Evolutionary conservation across 2,888 invertebrate genomes (phyloP).

Genomic region (Dasypolia templi): DNA sequence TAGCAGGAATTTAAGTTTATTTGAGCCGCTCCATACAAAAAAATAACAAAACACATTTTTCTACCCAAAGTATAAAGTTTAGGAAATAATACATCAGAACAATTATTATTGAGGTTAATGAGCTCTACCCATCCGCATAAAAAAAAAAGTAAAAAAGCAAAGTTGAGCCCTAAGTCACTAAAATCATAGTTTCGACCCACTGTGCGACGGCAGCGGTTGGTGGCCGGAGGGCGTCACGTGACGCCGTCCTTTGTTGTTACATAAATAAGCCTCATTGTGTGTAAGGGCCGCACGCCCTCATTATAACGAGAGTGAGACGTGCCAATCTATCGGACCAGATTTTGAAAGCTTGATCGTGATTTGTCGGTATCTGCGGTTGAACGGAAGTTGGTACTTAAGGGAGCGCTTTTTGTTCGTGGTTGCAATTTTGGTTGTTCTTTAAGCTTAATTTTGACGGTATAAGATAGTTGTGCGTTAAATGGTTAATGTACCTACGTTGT

Average conservation of each 20-base stretch:
- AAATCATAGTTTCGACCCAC: too few relatives aligned
- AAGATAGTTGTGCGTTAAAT: background rate
- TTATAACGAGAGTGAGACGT: conserved; percentile 77
- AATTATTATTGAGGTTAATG: too few relatives aligned
- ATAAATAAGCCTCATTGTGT: conserved; percentile 81
- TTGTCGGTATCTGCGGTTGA: conserved; percentile 57
- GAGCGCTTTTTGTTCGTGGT: conserved; percentile 19
- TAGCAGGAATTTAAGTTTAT: too few relatives aligned
- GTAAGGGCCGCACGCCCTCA: conserved; percentile 75
- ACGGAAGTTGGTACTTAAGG: conserved; percentile 44
- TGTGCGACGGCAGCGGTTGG: conserved; percentile 32
- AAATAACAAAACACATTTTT: too few relatives aligned
- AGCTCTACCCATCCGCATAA: too few relatives aligned
- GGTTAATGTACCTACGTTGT: background rate
- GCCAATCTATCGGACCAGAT: conserved; percentile 73
- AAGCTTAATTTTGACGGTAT: background rate
- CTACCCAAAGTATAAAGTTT: too few relatives aligned
- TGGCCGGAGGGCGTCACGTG: conserved; percentile 71
- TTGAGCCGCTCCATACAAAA: too few relatives aligned
- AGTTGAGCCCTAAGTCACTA: too few relatives aligned
- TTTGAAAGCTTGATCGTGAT: conserved; percentile 63
- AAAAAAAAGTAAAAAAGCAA: too few relatives aligned
- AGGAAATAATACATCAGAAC: too few relatives aligned
- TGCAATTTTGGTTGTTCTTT: conserved; percentile 22
- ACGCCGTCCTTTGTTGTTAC: conserved; percentile 76